Evolutionary conservation across 1,140 invertebrate species (phyloP).

Genomic region (Drosophila simulans): DNA sequence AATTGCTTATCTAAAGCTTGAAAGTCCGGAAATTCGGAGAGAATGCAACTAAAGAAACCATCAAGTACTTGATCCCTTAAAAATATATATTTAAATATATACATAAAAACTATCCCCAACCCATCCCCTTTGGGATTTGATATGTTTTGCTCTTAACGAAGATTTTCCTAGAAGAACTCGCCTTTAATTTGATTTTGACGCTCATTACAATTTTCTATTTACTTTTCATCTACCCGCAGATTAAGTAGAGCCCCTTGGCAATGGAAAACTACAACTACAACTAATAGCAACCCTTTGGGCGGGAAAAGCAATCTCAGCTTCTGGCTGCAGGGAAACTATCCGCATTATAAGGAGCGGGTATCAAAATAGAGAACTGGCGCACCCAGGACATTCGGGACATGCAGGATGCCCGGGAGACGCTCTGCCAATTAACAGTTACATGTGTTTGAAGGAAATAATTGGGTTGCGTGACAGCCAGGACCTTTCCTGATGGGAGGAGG

Average conservation of each 20-base stretch:
- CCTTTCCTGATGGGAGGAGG: slow-evolving; percentile 7
- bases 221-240: slow-evolving; percentile 36
- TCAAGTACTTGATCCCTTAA: not conserved
- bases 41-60: not conserved
- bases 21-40: not conserved
- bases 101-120: no score
- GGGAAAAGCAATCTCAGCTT: slow-evolving; percentile 64
- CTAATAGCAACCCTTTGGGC: slow-evolving; percentile 55
- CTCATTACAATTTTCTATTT: slow-evolving; percentile 15
- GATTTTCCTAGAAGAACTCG: not conserved
- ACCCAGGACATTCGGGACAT: slow-evolving; percentile 52
- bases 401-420: slow-evolving; percentile 67
- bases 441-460: slow-evolving; percentile 79
- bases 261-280: slow-evolving; percentile 13
- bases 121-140: not conserved
- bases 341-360: slow-evolving; percentile 3
- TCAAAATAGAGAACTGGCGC: slow-evolving; percentile 36
- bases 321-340: slow-evolving; percentile 52
- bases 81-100: not conserved
- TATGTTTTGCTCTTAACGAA: not conserved
- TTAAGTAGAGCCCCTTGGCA: slow-evolving; percentile 6
- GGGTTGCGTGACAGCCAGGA: slow-evolving; percentile 72
- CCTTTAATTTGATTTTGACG: slow-evolving; percentile 25
- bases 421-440: slow-evolving; percentile 81
- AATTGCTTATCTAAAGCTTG: slow-evolving; percentile 22